Conservation (phyloP, 2,888 invertebrate species). For the Tholera decimalis region DNA sequence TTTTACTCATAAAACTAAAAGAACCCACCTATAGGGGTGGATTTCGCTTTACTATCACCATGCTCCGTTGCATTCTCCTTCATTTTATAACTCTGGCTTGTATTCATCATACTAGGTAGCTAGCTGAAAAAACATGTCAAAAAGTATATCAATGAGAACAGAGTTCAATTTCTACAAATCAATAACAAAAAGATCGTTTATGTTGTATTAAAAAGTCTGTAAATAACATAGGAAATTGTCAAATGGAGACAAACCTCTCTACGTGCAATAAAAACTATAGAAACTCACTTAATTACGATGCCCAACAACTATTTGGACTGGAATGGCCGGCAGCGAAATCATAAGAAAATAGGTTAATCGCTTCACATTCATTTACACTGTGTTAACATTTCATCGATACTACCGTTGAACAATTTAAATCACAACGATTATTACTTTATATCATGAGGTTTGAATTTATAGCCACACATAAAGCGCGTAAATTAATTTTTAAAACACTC, state of each 20-base stretch:
- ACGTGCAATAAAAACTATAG: constrained; percentile 3
- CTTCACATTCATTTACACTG: constrained; percentile 37
- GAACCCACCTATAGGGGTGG: constrained; percentile 84
- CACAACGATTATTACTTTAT: constrained; percentile 7
- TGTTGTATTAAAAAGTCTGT: not conserved
- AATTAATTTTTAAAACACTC: constrained; percentile 38
- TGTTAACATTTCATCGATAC: constrained; percentile 40
- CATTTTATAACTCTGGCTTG: constrained; percentile 79
- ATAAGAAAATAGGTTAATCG: constrained; percentile 59
- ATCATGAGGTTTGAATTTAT: constrained; percentile 8
- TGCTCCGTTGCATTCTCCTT: constrained; percentile 80
- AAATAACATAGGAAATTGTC: not conserved
- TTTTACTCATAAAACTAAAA: constrained; percentile 7
- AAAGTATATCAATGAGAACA: constrained; percentile 11
- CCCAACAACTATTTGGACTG: constrained; percentile 34
- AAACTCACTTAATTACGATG: constrained; percentile 44
- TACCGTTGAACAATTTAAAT: constrained; percentile 9
- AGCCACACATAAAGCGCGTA: constrained; percentile 21
- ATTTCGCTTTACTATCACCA: constrained; percentile 81
- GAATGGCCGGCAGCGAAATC: constrained; percentile 62
- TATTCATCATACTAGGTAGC: constrained; percentile 74
- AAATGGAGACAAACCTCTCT: not conserved
- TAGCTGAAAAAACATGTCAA: constrained; percentile 52
- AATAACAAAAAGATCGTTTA: constrained; percentile 14
- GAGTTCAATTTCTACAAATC: constrained; percentile 17